phyloP scores from a whole-genome alignment of 2,113 vertebrate genomes.

The Heterocephalus glaber region DNA sequence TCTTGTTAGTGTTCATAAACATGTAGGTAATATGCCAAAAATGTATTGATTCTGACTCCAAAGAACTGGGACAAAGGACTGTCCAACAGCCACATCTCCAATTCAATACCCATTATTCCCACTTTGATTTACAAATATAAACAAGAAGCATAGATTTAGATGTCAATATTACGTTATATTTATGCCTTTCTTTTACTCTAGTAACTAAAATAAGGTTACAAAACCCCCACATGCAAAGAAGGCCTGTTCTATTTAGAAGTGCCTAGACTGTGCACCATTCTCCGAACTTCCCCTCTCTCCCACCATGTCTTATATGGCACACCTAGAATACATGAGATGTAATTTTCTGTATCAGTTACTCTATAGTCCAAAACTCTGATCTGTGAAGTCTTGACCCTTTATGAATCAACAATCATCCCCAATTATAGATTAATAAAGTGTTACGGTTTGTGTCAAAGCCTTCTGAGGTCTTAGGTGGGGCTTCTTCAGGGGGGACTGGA shows the following conservation, averaged over 20 bases:
- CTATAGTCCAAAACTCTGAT: not conserved
- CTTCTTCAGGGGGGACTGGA: too few species aligned
- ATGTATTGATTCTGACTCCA: not conserved
- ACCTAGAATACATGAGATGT: not conserved
- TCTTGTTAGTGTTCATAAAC: not conserved
- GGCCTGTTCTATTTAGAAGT: not conserved
- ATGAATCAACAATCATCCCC: not conserved
- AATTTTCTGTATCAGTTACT: not conserved
- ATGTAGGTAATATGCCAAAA: not conserved
- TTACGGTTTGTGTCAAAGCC: too few species aligned
- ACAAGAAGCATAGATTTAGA: not conserved
- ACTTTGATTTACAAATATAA: not conserved
- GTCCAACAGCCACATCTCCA: not conserved
- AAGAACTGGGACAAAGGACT: not conserved
- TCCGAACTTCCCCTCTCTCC: not conserved
- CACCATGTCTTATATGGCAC: not conserved
- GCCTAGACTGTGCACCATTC: not conserved
- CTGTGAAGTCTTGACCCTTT: not conserved
- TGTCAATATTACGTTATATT: not conserved
- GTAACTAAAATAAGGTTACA: not conserved
- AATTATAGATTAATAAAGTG: not conserved
- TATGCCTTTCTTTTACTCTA: not conserved
- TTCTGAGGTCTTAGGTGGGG: too few species aligned
- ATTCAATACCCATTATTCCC: not conserved
- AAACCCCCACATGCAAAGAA: not conserved